Conservation (phyloP, 2,113 vertebrate genomes). For the Amphiprion percula region DNA sequence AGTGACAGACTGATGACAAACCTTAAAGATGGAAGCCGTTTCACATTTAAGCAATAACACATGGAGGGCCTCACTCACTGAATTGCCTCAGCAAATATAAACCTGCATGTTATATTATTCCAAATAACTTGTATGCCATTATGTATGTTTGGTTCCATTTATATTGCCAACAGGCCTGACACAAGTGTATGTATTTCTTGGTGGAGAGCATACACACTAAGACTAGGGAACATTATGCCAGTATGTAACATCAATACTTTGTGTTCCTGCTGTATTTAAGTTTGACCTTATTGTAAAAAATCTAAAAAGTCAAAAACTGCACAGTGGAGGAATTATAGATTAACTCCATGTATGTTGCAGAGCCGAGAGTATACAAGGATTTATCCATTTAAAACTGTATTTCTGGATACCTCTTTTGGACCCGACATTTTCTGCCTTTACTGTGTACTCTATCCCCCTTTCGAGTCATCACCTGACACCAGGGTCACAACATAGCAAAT, state of each 20-base stretch:
- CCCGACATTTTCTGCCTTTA: neutral
- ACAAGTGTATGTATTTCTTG: neutral
- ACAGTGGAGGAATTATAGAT: neutral
- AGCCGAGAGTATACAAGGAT: neutral
- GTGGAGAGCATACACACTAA: neutral
- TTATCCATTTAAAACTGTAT: neutral
- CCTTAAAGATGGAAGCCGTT: slow-evolving; percentile 65
- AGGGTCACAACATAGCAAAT: slow-evolving; percentile 8
- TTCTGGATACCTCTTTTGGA: neutral
- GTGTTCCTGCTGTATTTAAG: neutral
- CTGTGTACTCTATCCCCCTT: slow-evolving; percentile 4
- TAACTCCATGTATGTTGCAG: neutral
- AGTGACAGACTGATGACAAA: slow-evolving; percentile 63
- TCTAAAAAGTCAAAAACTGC: neutral
- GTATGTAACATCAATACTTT: neutral
- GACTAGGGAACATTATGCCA: neutral
- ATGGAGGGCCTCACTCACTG: slow-evolving; percentile 29
- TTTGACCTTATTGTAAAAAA: neutral
- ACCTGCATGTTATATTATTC: slow-evolving; percentile 34
- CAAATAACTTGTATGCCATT: slow-evolving; percentile 22
- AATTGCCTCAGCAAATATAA: slow-evolving; percentile 40
- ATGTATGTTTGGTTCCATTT: slow-evolving; percentile 26
- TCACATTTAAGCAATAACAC: slow-evolving; percentile 64
- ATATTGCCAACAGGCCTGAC: slow-evolving; percentile 16
- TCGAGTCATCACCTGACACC: slow-evolving; percentile 17